Base-by-base conservation (phyloP, 2,113 vertebrate species). In the Hymenochirus boettgeri region DNA sequence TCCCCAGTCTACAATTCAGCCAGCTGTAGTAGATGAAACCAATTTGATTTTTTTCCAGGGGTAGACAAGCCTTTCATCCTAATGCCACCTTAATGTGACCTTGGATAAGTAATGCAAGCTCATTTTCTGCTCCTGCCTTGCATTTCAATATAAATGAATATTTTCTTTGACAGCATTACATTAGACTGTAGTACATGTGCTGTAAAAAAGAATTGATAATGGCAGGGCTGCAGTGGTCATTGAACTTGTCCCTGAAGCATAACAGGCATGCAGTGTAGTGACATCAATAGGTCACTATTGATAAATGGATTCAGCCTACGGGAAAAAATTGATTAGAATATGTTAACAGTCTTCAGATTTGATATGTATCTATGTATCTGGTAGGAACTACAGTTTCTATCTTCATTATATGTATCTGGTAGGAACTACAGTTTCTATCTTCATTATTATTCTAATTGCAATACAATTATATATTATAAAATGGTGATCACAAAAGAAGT, bases 11-110 rank as follows among this genome's bases (percentile, higher is more conserved):
- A n/a, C n/a, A n/a, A n/a, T n/a, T n/a, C n/a, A n/a, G n/a, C n/a
- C n/a, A n/a, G n/a, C n/a, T n/a, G n/a, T n/a, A n/a, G n/a, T n/a
- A n/a, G n/a, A n/a, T n/a, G n/a, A n/a, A n/a, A n/a, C n/a, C n/a
- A n/a, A n/a, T n/a, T n/a, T 61, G 4, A 42, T 13, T 15, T 39
- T 35, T 31, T 13, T 39, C 11, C 10, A 19, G 50, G 1, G 39
- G 12, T 27, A 25, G 13, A 55, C 54, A 25, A 23, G 25, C 45
- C 22, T 31, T 29, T 17, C 18, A 9, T 35, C 15, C 15, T 25
- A 13, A 39, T 45, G 33, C 23, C 9, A 64, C 54, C 27, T 29
- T 4, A 64, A n/a, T 17, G 17, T 64, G 62, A 64, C 52, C 52
- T 54, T 63, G 61, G 35, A 42, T 27, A 54, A 26, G n/a, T 56